These are phyloP conservation scores for Epistrophe eligans DNA, from an alignment of 2,888 invertebrate genomes.

Conservation along the genomic window DNA sequence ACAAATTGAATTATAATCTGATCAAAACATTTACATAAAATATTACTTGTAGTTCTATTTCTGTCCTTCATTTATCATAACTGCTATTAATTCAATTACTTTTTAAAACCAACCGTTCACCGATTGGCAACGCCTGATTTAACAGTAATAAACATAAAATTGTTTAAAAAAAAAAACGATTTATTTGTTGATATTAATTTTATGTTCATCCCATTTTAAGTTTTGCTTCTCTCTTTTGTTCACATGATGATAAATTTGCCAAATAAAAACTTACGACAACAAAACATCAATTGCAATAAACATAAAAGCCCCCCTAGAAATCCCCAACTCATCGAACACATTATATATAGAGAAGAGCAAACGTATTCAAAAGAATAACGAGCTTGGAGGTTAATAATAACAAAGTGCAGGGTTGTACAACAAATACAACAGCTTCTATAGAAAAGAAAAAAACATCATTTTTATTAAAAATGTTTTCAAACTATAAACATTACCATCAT, in stretches of 20 bases:
- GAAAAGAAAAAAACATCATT: slow-evolving; percentile 45
- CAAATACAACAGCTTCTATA: background rate
- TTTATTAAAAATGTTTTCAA: slow-evolving; percentile 76
- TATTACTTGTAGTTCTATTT: background rate
- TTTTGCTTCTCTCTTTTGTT: slow-evolving; percentile 42
- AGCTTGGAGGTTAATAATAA: slow-evolving; percentile 69
- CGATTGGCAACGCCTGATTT: slow-evolving; percentile 58
- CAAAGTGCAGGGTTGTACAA: slow-evolving; percentile 64
- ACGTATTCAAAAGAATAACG: slow-evolving; percentile 32
- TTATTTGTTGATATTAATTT: slow-evolving; percentile 75
- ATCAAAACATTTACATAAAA: background rate
- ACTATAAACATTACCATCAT: slow-evolving; percentile 75
- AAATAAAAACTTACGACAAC: slow-evolving; percentile 76
- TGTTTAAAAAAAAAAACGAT: slow-evolving; percentile 53
- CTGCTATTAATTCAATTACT: background rate
- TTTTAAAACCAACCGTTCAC: background rate
- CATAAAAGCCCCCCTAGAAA: slow-evolving; percentile 65
- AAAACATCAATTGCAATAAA: slow-evolving; percentile 75
- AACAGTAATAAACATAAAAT: slow-evolving; percentile 66
- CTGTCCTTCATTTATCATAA: background rate
- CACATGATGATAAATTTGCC: slow-evolving; percentile 74
- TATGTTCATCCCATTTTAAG: slow-evolving; percentile 72
- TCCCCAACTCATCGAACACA: slow-evolving; percentile 18
- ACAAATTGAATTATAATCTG: too few species aligned
- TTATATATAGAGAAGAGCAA: slow-evolving; percentile 18